phyloP scores from a whole-genome alignment of 2,888 invertebrate genomes.

The Pardosa pseudoannulata region DNA sequence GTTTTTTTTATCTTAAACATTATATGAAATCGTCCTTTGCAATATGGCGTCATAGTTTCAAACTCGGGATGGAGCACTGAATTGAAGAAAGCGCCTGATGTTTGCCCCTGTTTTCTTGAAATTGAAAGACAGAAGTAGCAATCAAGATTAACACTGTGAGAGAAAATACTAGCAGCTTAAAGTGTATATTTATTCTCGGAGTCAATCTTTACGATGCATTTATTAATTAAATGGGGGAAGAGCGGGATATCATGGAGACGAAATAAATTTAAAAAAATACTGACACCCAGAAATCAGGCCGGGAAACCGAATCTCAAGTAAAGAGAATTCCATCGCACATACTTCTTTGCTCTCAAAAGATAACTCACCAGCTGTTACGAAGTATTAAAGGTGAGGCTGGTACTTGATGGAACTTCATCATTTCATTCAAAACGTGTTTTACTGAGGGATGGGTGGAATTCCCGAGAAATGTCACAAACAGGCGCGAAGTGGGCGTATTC shows the following conservation, averaged over 20 bases:
- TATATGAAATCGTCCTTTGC: no score
- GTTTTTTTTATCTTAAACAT: no score
- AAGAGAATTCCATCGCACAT: not conserved
- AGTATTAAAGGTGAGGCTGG: not conserved
- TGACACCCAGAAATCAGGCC: no score
- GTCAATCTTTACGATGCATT: not conserved
- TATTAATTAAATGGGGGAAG: not conserved
- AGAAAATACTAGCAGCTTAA: no score
- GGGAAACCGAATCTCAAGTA: not conserved
- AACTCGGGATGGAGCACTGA: no score
- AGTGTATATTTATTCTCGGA: not conserved
- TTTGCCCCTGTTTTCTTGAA: no score
- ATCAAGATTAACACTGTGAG: no score
- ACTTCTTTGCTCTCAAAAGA: not conserved
- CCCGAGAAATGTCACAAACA: not conserved
- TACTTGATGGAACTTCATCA: not conserved
- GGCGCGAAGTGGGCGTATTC: no score
- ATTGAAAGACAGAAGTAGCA: no score
- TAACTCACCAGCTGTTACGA: not conserved
- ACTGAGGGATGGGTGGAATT: not conserved
- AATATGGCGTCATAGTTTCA: no score
- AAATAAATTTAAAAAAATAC: not conserved
- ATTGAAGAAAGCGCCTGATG: no score
- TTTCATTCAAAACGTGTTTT: not conserved
- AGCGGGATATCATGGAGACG: not conserved